These are phyloP conservation scores for Polymixis flavicincta DNA, from an alignment of 2,888 invertebrate genomes.

Conservation along the genomic window DNA sequence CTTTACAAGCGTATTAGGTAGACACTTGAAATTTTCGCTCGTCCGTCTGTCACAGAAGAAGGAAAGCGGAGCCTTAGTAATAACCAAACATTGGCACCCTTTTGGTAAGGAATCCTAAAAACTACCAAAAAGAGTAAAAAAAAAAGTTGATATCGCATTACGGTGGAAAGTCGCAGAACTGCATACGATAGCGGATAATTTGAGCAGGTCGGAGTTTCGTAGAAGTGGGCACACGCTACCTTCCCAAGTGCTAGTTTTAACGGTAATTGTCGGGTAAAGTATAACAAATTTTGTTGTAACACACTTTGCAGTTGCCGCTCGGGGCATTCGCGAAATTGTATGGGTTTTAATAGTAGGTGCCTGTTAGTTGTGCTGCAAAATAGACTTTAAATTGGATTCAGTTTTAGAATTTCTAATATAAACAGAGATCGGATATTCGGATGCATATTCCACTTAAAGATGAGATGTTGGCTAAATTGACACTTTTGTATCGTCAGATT, in stretches of 20 bases:
- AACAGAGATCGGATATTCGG: neutral
- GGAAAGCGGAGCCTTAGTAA: neutral
- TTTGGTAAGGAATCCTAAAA: neutral
- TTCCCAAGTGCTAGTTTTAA: constrained; percentile 54
- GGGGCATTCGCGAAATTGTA: constrained; percentile 33
- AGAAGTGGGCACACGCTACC: constrained; percentile 56
- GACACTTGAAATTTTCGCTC: too few relatives aligned
- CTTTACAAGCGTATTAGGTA: too few relatives aligned
- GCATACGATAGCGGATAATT: constrained; percentile 58
- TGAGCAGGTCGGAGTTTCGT: constrained; percentile 43
- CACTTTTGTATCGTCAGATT: too few relatives aligned
- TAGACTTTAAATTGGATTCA: constrained; percentile 22
- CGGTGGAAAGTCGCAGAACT: constrained; percentile 46
- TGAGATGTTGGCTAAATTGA: too few relatives aligned
- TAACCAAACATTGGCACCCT: neutral
- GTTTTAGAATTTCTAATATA: neutral
- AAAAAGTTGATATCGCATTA: constrained; percentile 31
- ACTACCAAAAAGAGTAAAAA: neutral
- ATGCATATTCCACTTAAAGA: too few relatives aligned
- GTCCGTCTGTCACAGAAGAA: too few relatives aligned
- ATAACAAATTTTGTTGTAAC: constrained; percentile 56
- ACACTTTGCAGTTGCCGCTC: constrained; percentile 30
- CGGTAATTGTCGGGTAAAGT: constrained; percentile 55
- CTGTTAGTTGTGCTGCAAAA: constrained; percentile 25
- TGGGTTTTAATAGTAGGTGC: constrained; percentile 11